phyloP scores from a whole-genome alignment of 2,888 invertebrate species.

The Ochropacha duplaris region DNA sequence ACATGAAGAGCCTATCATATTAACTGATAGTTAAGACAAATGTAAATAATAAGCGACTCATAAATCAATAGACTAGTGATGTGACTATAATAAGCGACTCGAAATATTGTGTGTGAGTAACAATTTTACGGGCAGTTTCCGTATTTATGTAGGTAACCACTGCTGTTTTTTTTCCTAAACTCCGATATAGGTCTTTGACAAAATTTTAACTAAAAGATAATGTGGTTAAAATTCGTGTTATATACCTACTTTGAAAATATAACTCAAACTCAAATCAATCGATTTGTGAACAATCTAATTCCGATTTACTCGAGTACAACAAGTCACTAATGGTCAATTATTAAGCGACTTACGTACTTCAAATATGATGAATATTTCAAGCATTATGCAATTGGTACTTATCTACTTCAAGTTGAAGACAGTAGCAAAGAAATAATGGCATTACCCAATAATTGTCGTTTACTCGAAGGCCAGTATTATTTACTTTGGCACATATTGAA shows the following conservation, averaged over 20 bases:
- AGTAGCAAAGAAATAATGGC: slow-evolving; percentile 17
- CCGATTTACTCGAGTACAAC: not conserved
- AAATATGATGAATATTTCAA: not conserved
- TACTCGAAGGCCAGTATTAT: not conserved
- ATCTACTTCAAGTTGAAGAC: slow-evolving; percentile 8
- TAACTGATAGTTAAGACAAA: slow-evolving; percentile 15
- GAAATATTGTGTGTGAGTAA: not conserved
- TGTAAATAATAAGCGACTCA: slow-evolving; percentile 7
- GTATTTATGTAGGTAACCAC: too few species aligned
- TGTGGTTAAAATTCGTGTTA: too few species aligned
- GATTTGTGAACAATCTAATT: too few species aligned
- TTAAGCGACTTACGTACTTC: not conserved
- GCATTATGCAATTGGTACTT: not conserved
- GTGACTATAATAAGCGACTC: not conserved
- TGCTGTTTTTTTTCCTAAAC: too few species aligned
- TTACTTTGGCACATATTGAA: not conserved
- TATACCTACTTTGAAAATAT: too few species aligned
- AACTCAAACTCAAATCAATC: too few species aligned
- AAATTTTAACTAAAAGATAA: too few species aligned
- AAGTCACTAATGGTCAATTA: not conserved
- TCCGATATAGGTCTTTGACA: too few species aligned
- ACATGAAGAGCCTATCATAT: slow-evolving; percentile 6
- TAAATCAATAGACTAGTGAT: slow-evolving; percentile 1
- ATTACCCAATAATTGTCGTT: slow-evolving; percentile 12
- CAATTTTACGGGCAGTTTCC: not conserved